A percentile compares a stretch with the other conserved stretches of the same genome.
Conservation (phyloP, 2,113 vertebrate species). For the Pogona vitticeps region DNA sequence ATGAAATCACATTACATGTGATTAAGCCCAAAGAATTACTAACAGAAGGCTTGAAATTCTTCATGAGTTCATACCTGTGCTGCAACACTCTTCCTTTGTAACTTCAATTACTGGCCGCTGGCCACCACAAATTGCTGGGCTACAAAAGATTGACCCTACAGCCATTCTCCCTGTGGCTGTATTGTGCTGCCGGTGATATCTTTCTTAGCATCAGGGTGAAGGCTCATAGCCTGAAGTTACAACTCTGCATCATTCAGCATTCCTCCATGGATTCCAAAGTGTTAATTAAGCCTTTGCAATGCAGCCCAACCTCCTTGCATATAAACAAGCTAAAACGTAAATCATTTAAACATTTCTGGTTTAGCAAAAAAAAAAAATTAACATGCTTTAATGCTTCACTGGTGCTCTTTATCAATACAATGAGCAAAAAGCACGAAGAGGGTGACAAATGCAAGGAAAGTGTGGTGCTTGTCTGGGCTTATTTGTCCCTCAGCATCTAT, state of each 20-base stretch:
- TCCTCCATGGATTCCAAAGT: not conserved
- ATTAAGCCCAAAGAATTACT: not conserved
- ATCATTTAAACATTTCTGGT: not conserved
- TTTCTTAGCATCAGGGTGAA: not conserved
- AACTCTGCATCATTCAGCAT: not conserved
- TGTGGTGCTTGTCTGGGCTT: not conserved
- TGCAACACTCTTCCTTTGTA: not conserved
- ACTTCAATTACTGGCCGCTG: not conserved
- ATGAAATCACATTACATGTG: not conserved
- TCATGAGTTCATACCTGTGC: not conserved
- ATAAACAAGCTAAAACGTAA: not conserved
- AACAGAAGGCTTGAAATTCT: not conserved
- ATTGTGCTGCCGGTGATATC: too few relatives aligned
- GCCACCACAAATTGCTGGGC: not conserved
- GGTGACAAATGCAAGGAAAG: not conserved
- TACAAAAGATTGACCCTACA: not conserved
- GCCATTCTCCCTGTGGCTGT: not conserved
- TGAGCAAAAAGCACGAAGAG: not conserved
- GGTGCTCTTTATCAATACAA: fast-evolving
- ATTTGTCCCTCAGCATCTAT: not conserved
- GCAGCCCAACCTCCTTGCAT: fast-evolving
- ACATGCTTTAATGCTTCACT: too few relatives aligned
- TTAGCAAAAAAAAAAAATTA: fast-evolving
- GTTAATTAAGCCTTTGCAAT: too few relatives aligned
- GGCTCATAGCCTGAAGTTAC: not conserved